Conservation (phyloP, 2,888 invertebrate genomes). For the Caenorhabditis afra region DNA sequence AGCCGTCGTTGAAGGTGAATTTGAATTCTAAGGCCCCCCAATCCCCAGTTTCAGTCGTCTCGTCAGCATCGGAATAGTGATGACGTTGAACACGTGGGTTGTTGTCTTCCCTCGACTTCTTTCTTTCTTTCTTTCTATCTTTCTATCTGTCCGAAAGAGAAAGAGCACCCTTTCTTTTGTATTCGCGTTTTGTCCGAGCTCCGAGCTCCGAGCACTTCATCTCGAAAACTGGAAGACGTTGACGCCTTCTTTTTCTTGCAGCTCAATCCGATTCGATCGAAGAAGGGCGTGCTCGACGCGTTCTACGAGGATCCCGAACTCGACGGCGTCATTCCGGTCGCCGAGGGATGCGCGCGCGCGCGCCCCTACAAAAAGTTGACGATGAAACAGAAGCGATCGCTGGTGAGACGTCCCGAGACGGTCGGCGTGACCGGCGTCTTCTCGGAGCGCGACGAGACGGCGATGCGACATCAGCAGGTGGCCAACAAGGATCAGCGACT, state of each 20-base stretch:
- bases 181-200: too few relatives aligned
- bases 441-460: constrained; percentile 72
- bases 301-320: constrained; percentile 67
- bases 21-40: too few relatives aligned
- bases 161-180: too few relatives aligned
- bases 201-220: too few relatives aligned
- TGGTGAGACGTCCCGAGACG: constrained; percentile 64
- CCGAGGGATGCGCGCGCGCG: constrained; percentile 66
- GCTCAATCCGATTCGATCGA: constrained; percentile 43
- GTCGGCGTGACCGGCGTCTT: constrained; percentile 48
- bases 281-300: constrained; percentile 47
- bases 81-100: too few relatives aligned
- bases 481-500: constrained; percentile 66
- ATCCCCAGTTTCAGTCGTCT: too few relatives aligned
- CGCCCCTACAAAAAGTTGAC: constrained; percentile 65
- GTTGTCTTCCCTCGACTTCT: too few relatives aligned
- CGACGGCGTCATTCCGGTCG: constrained; percentile 63
- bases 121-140: too few relatives aligned
- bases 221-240: too few relatives aligned
- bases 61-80: too few relatives aligned
- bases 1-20: constrained; percentile 39
- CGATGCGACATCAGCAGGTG: constrained; percentile 67
- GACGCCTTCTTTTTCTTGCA: constrained; percentile 22
- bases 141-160: too few relatives aligned
- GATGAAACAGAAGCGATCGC: constrained; percentile 67